Evolutionary conservation across 2,888 invertebrate species (phyloP).

Genomic region (Pantelozetes paolii): DNA sequence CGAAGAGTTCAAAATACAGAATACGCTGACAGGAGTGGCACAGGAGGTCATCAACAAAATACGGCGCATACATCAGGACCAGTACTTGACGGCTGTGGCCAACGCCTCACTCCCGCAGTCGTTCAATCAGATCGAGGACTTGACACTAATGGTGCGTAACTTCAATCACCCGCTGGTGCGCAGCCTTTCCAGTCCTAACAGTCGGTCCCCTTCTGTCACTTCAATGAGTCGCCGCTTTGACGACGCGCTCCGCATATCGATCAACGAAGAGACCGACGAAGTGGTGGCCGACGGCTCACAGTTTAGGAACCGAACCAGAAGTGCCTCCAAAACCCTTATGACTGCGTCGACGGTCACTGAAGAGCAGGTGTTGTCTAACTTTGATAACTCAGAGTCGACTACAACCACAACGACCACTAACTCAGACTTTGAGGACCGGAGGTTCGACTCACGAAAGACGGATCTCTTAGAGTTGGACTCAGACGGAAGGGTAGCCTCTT

Average conservation of each 20-base stretch:
- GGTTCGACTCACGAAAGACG: slow-evolving; percentile 42
- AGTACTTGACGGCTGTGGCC: slow-evolving; percentile 59
- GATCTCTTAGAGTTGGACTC: slow-evolving; percentile 58
- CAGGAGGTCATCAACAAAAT: slow-evolving; percentile 80
- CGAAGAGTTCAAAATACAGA: slow-evolving; percentile 71
- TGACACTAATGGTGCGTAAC: slow-evolving; percentile 67
- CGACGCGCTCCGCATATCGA: slow-evolving; percentile 8
- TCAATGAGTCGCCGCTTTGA: not conserved
- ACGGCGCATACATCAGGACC: slow-evolving; percentile 74
- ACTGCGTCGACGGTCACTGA: not conserved
- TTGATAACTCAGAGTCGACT: slow-evolving; percentile 49
- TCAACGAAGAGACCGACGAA: not conserved
- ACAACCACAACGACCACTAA: slow-evolving; percentile 51
- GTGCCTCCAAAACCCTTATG: slow-evolving; percentile 10
- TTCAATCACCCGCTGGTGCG: slow-evolving; percentile 14
- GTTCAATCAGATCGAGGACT: slow-evolving; percentile 67
- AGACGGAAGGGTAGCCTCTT: slow-evolving; percentile 68
- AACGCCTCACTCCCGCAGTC: slow-evolving; percentile 46
- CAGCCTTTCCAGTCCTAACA: slow-evolving; percentile 13
- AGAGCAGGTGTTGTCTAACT: slow-evolving; percentile 44
- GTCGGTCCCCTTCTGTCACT: slow-evolving; percentile 10
- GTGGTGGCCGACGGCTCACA: not conserved
- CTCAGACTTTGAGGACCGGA: slow-evolving; percentile 36
- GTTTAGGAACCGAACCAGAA: not conserved
- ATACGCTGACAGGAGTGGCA: slow-evolving; percentile 73